These are phyloP conservation scores for Rhynchophorus ferrugineus DNA, from an alignment of 1,140 invertebrate genomes.

Conservation along the genomic window DNA sequence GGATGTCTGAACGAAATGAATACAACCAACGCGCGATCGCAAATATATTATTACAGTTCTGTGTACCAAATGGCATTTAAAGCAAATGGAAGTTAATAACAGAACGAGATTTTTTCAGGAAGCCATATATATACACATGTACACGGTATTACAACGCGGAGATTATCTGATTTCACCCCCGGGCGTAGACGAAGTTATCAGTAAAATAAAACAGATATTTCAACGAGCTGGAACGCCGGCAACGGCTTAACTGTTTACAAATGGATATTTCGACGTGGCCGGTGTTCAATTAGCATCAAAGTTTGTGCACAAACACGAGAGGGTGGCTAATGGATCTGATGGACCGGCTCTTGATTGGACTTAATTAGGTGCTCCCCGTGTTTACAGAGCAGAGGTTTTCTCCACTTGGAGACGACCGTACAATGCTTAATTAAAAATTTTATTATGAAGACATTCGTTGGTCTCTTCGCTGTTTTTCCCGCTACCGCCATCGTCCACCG, in stretches of 20 bases:
- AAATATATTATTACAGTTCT: too few relatives aligned
- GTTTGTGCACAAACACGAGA: slow-evolving; percentile 40
- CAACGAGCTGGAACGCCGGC: slow-evolving; percentile 8
- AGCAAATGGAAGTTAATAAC: too few relatives aligned
- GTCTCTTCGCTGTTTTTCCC: neutral
- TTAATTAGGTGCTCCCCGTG: slow-evolving; percentile 45
- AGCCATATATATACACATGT: too few relatives aligned
- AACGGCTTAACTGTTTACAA: slow-evolving; percentile 31
- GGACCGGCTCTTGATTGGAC: slow-evolving; percentile 45
- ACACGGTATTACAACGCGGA: neutral
- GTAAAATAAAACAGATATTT: slow-evolving; percentile 11
- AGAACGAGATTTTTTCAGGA: too few relatives aligned
- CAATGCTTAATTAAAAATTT: slow-evolving; percentile 6
- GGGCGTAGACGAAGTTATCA: slow-evolving; percentile 6
- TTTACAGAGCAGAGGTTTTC: slow-evolving; percentile 31
- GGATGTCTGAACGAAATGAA: too few relatives aligned
- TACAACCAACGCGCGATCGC: too few relatives aligned
- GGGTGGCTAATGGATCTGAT: slow-evolving; percentile 44
- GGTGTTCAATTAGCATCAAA: slow-evolving; percentile 40
- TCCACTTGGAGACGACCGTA: neutral
- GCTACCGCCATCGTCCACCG: too few relatives aligned
- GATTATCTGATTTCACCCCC: slow-evolving; percentile 6
- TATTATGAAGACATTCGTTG: neutral
- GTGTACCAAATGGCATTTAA: too few relatives aligned
- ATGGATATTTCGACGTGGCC: slow-evolving; percentile 29